These are phyloP conservation scores for Gallirallus australis DNA, from an alignment of 2,797 vertebrate species.

Conservation along the genomic window DNA sequence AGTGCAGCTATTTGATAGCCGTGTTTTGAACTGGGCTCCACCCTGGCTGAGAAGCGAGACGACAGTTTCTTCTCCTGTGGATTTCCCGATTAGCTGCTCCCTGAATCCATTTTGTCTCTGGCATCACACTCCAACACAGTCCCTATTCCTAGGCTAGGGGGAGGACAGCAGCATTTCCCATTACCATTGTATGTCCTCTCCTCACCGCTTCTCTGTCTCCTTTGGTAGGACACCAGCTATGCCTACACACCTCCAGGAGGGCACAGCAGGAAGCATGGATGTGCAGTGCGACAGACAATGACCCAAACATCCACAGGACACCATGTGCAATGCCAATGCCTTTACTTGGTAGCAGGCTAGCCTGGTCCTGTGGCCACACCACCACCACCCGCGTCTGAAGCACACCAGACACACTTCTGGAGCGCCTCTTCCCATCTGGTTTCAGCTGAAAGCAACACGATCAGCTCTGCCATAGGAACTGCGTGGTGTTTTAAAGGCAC, in stretches of 20 bases:
- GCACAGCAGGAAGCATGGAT: neutral
- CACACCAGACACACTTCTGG: neutral
- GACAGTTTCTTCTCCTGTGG: neutral
- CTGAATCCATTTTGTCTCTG: neutral
- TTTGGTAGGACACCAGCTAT: neutral
- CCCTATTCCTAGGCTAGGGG: neutral
- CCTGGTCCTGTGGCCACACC: neutral
- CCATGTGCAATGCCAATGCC: neutral
- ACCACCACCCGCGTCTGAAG: neutral
- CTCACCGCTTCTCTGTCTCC: neutral
- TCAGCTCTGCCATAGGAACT: neutral
- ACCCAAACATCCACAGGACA: fast-evolving
- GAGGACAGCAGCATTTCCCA: neutral
- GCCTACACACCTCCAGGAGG: fast-evolving
- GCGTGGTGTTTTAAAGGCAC: fast-evolving
- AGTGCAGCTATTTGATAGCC: neutral
- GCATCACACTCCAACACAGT: neutral
- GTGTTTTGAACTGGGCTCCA: neutral
- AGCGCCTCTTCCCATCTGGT: neutral
- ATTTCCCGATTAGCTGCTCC: neutral
- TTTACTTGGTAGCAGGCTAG: neutral
- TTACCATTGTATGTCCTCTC: neutral
- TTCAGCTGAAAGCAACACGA: neutral
- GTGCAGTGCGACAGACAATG: neutral
- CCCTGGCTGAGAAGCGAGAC: fast-evolving